Evolutionary conservation across 2,797 vertebrate genomes (phyloP), one percentile per base, ranked within the genome.

Genomic region (Notolepis coatsorum): DNA sequence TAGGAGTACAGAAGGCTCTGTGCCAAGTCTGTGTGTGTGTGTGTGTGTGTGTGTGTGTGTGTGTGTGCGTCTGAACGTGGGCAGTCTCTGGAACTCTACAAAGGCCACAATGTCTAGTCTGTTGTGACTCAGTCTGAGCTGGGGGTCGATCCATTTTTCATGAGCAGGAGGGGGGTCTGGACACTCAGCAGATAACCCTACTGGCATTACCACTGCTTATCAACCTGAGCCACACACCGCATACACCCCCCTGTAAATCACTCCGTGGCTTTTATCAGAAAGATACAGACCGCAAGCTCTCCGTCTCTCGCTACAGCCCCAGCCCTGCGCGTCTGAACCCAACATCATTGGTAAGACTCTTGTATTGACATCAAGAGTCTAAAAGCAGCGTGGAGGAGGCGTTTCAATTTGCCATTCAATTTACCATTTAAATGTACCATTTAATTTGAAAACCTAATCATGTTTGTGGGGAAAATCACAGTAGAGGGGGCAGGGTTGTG

Each of bases 71-170:
- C 10, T 18, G 38, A 3, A 21, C 9, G 46, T 88, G 75, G 81
- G 84, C 84, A 71, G 68, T n/a, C 4, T 41, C 50, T 62, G 69
- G 65, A 85, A 81, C 73, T 75, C 12, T 23, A 72, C 47, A 82
- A 82, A 88, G 78, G 72, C 78, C 72, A 73, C 33, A 55, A 25
- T 54, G 62, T 73, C 67, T n/a, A n/a, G n/a, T 80, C 41, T 55
- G 31, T 28, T 70, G 74, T 77, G 80, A 82, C 73, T 83, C 78
- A 77, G 79, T 70, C 60, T 79, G 73, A 64, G 68, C 66, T 73
- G 68, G 43, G 54, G 70, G 58, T 68, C 60, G 63, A 61, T 83
- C 31, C 64, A 77, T 81, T 68, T 79, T 81, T 82, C 28, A 78
- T 75, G 65, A 82, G 73, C 30, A 3, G 15, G 5, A 8, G 42